Evolutionary conservation across 2,888 invertebrate genomes (phyloP).

Genomic region (Thereva unica): DNA sequence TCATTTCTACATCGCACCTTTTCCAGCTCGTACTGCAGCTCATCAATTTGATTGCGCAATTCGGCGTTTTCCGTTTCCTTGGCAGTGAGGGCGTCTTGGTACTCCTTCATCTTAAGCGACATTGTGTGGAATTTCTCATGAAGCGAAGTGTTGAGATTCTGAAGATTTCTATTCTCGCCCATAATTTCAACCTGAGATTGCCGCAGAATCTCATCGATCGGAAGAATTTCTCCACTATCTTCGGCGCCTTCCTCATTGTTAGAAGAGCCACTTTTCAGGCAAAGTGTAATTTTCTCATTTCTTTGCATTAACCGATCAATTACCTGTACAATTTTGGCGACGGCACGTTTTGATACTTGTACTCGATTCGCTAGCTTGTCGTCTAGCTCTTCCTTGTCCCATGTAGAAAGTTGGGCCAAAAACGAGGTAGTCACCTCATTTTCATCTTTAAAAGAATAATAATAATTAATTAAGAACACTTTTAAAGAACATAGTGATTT

Average conservation of each 20-base stretch:
- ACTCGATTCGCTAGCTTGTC: conserved; percentile 94
- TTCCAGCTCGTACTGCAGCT: conserved; percentile 88
- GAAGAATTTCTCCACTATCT: conserved; percentile 42
- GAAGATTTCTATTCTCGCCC: conserved; percentile 88
- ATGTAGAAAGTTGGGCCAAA: conserved; percentile 91
- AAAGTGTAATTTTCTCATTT: conserved; percentile 90
- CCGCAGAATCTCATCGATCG: conserved; percentile 79
- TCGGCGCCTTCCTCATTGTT: conserved; percentile 42
- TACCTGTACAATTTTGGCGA: conserved; percentile 94
- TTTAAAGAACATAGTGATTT: conserved; percentile 19
- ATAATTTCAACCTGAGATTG: conserved; percentile 87
- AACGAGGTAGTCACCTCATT: conserved; percentile 96
- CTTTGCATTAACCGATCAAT: conserved; percentile 95
- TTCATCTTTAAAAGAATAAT: conserved; percentile 69
- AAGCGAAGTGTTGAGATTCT: conserved; percentile 84
- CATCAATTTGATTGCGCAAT: conserved; percentile 93
- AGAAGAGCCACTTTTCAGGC: conserved; percentile 70
- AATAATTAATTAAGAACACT: conserved; percentile 42
- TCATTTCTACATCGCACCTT: conserved; percentile 87
- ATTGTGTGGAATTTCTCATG: conserved; percentile 93
- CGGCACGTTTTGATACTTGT: conserved; percentile 94
- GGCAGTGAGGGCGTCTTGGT: conserved; percentile 75
- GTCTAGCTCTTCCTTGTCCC: conserved; percentile 97
- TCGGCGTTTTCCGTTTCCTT: conserved; percentile 95
- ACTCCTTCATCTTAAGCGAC: conserved; percentile 84